Evolutionary conservation across 2,888 invertebrate species (phyloP), one percentile per base, ranked within the genome.

Genomic region (Andrena dorsata): DNA sequence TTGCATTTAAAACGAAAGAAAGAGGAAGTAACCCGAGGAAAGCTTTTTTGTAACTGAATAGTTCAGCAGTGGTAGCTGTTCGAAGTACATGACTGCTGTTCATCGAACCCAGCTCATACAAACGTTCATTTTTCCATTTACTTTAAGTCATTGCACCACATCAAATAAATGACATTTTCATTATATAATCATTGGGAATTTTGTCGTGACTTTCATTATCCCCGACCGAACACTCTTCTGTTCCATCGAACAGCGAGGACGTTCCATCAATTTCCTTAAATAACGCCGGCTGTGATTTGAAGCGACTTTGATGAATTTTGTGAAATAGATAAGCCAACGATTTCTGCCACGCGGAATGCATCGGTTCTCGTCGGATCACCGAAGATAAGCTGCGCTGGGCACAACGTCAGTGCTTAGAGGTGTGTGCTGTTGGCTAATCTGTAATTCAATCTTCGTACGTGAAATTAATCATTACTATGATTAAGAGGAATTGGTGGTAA

Each of bases 91-190:
- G 89, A 68, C 89, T 90, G 91, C 91, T 91, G 91, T 90, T 93
- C 93, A 93, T 94, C 91, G 85, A 92, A 91, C 93, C 93, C 93
- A 92, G 92, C 91, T 94, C 94, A 93, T 93, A 93, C 91, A 92
- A 90, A 93, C 90, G 90, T 94, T 94, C 93, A 94, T 94, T 94
- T 93, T 93, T 94, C 93, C 92, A 94, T 93, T 93, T 94, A 93
- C 92, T 93, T 94, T 94, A 93, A 94, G 93, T 94, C 94, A 94
- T 93, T 94, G 94, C 94, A 94, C 94, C 94, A 93, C 94, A 94
- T 94, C 93, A 93, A 94, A 94, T 94, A 94, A 94, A 94, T 93
- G 94, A 94, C 94, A 94, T 94, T 94, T 94, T 94, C 94, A 94
- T 94, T 94, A 94, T 93, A 93, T 86, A 82, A 84, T 80, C 64